A percentile compares a stretch with the other conserved stretches of the same genome.
Conservation (phyloP, 1,140 invertebrate species). For the Tetramorium simillimum region DNA sequence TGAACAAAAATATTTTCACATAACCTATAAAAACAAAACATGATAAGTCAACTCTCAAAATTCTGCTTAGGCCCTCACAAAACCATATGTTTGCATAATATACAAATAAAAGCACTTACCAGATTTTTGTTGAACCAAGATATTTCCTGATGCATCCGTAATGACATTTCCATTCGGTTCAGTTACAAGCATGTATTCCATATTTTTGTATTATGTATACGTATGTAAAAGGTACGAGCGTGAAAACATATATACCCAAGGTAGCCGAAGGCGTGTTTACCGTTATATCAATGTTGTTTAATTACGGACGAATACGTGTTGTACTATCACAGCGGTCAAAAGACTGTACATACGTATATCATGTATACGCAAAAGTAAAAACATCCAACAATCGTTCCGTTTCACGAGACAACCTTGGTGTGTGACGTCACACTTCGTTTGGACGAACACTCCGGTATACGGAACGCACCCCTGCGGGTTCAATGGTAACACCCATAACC, state of each 20-base stretch:
- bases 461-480: neutral
- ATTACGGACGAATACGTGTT: no score
- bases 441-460: neutral
- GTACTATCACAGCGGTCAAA: no score
- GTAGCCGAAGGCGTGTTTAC: no score
- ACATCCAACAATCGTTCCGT: conserved; percentile 15
- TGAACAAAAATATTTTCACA: neutral
- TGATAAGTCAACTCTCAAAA: no score
- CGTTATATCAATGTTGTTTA: no score
- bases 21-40: neutral
- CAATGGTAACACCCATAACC: no score
- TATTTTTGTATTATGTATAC: neutral
- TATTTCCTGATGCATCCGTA: conserved; percentile 3
- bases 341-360: no score
- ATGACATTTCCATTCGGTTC: conserved; percentile 11
- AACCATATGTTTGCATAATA: neutral
- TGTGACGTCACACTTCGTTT: conserved; percentile 4
- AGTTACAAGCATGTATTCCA: conserved; percentile 17
- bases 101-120: conserved; percentile 3
- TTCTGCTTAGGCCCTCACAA: neutral
- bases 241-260: no score
- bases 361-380: neutral
- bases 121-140: neutral
- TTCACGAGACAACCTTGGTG: neutral
- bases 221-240: no score